A percentile compares a stretch with the other conserved stretches of the same genome.
Evolutionary conservation across 2,797 vertebrate genomes (phyloP).

Genomic region (Brachyalestes nurse): DNA sequence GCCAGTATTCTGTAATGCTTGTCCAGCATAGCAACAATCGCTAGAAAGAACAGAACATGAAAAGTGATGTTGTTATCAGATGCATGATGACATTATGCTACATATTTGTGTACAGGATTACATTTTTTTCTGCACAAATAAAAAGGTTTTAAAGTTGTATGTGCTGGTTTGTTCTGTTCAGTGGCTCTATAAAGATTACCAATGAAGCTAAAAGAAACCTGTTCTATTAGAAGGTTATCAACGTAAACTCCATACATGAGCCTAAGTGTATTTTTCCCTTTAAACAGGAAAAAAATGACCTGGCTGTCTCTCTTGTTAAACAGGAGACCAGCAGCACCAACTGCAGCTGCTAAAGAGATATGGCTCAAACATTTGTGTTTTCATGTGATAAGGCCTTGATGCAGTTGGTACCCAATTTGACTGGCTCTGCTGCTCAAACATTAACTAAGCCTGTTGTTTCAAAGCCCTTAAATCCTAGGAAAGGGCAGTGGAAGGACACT

Average conservation of each 20-base stretch:
- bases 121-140: not conserved
- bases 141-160: not conserved
- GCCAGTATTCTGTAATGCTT: not conserved
- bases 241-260: slow-evolving; percentile 41
- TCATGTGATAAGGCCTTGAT: slow-evolving; percentile 77
- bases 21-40: not conserved
- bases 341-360: slow-evolving; percentile 74
- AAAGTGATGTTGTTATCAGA: not conserved
- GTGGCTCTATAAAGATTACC: not conserved
- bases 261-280: slow-evolving; percentile 56
- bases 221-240: slow-evolving; percentile 62
- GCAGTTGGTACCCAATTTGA: slow-evolving; percentile 74
- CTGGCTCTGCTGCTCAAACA: slow-evolving; percentile 72
- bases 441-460: slow-evolving; percentile 75
- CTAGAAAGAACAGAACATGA: not conserved
- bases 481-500: slow-evolving; percentile 36
- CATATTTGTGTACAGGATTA: not conserved
- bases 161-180: not conserved
- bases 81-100: slow-evolving; percentile 1
- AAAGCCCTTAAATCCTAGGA: slow-evolving; percentile 73
- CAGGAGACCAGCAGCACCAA: slow-evolving; percentile 65
- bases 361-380: slow-evolving; percentile 71
- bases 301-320: slow-evolving; percentile 68
- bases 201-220: slow-evolving; percentile 24
- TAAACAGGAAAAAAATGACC: slow-evolving; percentile 66